Evolutionary conservation across 2,888 invertebrate genomes (phyloP).

Genomic region (Lepidochrysops patricia): DNA sequence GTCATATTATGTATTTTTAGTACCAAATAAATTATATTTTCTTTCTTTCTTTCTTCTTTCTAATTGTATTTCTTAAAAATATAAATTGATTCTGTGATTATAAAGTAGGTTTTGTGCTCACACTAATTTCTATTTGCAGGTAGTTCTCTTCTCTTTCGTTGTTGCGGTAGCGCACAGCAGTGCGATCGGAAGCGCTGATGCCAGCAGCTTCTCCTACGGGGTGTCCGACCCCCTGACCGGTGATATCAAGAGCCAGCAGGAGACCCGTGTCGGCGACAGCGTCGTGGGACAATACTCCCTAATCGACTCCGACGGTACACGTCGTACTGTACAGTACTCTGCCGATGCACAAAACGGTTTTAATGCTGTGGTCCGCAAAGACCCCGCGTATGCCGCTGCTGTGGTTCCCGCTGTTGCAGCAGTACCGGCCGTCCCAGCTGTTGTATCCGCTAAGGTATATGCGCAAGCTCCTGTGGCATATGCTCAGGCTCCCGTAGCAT

Average conservation of each 20-base stretch:
- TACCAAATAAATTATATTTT: no score
- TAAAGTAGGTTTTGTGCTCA: no score
- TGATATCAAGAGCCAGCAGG: slow-evolving; percentile 61
- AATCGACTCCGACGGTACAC: slow-evolving; percentile 18
- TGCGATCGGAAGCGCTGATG: slow-evolving; percentile 24
- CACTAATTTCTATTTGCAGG: background rate
- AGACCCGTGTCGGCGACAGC: slow-evolving; percentile 56
- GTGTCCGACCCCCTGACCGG: slow-evolving; percentile 62
- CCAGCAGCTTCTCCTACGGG: slow-evolving; percentile 61
- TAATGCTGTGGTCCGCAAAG: slow-evolving; percentile 68
- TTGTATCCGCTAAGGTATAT: background rate
- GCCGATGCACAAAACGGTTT: slow-evolving; percentile 62
- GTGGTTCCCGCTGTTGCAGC: slow-evolving; percentile 13
- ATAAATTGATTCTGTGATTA: background rate
- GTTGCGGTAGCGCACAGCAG: slow-evolving; percentile 37
- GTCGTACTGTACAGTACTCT: slow-evolving; percentile 57
- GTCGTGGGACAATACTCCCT: slow-evolving; percentile 67
- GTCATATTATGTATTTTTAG: background rate
- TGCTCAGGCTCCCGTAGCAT: background rate
- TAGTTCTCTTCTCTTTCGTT: background rate
- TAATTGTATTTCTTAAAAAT: background rate
- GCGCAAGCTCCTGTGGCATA: background rate
- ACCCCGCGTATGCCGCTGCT: slow-evolving; percentile 38
- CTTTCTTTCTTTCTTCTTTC: background rate
- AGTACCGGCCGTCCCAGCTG: background rate